Percentiles rank a stretch among this genome's conserved stretches.
Conservation (phyloP, 2,113 vertebrate species). For the Mionectes macconnelli region DNA sequence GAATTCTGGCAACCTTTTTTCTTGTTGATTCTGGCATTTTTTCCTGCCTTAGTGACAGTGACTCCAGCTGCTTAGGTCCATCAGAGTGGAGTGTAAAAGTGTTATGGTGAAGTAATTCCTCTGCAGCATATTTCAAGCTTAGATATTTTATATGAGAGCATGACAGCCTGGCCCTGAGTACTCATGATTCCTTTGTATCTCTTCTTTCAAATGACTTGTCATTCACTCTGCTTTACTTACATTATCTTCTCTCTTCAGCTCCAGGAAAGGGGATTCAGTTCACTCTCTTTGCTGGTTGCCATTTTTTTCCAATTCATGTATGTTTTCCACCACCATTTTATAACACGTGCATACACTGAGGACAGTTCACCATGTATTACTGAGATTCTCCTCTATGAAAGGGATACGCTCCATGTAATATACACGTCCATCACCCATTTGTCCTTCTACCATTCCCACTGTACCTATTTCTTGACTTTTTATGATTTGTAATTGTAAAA, state of each 20-base stretch:
- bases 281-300: neutral
- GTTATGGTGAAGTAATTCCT: neutral
- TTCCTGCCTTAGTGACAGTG: neutral
- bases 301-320: neutral
- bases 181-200: neutral
- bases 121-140: neutral
- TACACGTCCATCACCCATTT: rapidly evolving
- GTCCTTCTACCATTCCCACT: neutral
- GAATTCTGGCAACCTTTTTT: neutral
- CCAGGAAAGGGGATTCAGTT: neutral
- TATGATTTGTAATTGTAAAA: neutral
- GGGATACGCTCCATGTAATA: neutral
- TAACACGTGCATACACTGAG: neutral
- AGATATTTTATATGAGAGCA: neutral
- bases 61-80: neutral
- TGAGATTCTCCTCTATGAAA: neutral
- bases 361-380: neutral
- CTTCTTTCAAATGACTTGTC: neutral
- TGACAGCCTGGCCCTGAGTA: neutral
- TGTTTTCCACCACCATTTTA: neutral
- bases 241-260: neutral
- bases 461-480: neutral
- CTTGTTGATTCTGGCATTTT: neutral
- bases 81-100: neutral
- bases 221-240: neutral